These are phyloP conservation scores for Brachionichthys hirsutus DNA, from an alignment of 2,113 vertebrate species.

Conservation along the genomic window DNA sequence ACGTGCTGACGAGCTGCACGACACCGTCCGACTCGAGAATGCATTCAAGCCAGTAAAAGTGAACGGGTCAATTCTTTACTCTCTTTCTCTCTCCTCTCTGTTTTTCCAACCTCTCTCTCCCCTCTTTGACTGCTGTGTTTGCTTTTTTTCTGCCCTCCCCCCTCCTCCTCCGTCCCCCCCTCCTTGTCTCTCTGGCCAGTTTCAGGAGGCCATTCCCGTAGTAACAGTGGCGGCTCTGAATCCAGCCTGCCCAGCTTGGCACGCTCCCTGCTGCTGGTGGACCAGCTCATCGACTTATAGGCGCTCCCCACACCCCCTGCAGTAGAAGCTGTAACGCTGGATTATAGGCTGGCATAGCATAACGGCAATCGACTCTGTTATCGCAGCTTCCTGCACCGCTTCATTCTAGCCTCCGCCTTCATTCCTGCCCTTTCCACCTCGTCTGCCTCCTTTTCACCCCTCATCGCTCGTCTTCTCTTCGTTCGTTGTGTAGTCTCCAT, in stretches of 20 bases:
- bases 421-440: constrained; percentile 37
- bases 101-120: not conserved
- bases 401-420: constrained; percentile 40
- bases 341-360: constrained; percentile 63
- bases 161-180: not conserved
- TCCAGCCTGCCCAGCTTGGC: constrained; percentile 99
- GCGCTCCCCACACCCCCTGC: constrained; percentile 25
- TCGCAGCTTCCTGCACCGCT: constrained; percentile 44
- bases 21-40: constrained; percentile 3
- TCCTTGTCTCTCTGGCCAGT: constrained; percentile 60
- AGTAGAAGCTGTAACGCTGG: constrained; percentile 63
- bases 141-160: constrained; percentile 39
- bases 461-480: constrained; percentile 40
- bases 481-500: constrained; percentile 24
- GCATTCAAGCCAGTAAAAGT: constrained; percentile 20
- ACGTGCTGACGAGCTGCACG: constrained; percentile 1
- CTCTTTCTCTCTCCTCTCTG: constrained; percentile 22
- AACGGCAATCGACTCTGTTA: constrained; percentile 61
- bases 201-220: constrained; percentile 98
- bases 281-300: constrained; percentile 99
- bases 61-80: constrained; percentile 54
- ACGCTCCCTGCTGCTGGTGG: constrained; percentile 98
- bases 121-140: constrained; percentile 58
- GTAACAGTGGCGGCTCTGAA: constrained; percentile 98
- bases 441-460: constrained; percentile 41